Base-by-base conservation (phyloP, 2,888 invertebrate genomes). In the Brachylomia viminalis region DNA sequence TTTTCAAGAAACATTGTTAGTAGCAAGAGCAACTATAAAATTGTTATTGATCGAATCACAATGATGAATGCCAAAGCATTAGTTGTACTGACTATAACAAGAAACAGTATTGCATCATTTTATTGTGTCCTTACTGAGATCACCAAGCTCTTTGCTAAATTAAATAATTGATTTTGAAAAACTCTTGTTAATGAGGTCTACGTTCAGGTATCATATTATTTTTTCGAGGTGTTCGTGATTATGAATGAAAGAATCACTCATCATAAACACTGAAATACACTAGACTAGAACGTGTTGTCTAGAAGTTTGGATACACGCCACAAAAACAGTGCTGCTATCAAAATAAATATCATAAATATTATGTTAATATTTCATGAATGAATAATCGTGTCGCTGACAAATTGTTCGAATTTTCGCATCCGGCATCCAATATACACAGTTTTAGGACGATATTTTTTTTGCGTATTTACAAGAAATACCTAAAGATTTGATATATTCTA, bases 261-360 rank as follows among this genome's bases (percentile, higher is more conserved):
- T n/a, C n/a, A n/a, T n/a, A n/a, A n/a, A n/a, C n/a, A n/a, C n/a
- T n/a, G n/a, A n/a, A n/a, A 38, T 4, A 45, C 30, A 38, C n/a
- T 72, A 58, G 38, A 65, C 54, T 49, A 30, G 23, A 27, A n/a
- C 15, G 27, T 68, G 38, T 38, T 47, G 2, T 47, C 17, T 45
- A 61, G n/a, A 81, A 82, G 6, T 68, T 80, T 80, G 83, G 83
- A 80, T 42, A 7, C 42, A 49, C 52, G 83, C 83, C 79, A 83
- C 33, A 33, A 58, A 72, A 65, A 62, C 49, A 52, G 27, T 54
- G 42, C 52, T 64, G 38, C 30, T 27, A 52, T 58, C 20, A 27
- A 66, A 66, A 75, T 66, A 52, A 77, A 67, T 66, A 47, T 61
- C 20, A 10, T 38, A n/a, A n/a, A n/a, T n/a, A n/a, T n/a, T n/a